Evolutionary conservation across 1,140 invertebrate genomes (phyloP), one percentile per base, ranked within the genome.

Genomic region (Saxidomus purpurata): DNA sequence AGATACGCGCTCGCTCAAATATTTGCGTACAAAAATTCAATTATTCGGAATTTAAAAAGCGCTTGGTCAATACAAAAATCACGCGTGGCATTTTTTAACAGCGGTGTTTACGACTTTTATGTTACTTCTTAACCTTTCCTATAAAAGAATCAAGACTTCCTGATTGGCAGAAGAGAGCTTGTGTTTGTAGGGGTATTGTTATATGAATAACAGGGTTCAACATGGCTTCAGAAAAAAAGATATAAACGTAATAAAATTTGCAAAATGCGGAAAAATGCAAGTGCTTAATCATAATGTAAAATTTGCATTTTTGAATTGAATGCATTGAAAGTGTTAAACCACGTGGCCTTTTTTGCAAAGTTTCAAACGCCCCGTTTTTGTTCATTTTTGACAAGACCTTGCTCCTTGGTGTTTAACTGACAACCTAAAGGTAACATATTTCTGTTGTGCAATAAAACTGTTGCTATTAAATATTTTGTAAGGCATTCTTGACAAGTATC

Each of bases 231-330:
- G 4, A 22, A 71, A 67, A 36, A 38, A 9, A 71, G 67, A 38
- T 71, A 71, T 71, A 71, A 40, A 71, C 1, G 34, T 71, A 71
- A 71, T 71, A 36, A 71, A 71, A 38, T 38, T 38, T 71, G 67
- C 67, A 71, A 71, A 71, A 36, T 71, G 67, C 67, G 34, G 67
- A 71, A 71, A 71, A 71, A 71, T 71, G 67, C 67, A 71, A 71
- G 67, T 71, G 31, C 59, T 63, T 63, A 25, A 71, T 71, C 8
- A 71, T 38, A 71, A 71, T 71, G 34, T 19, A 71, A 38, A 63
- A 63, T 63, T 63, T 63, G 59, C 59, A 63, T 71, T 71, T 71
- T 38, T 71, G 34, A 71, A 36, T 0, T 71, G 49, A 13, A 36
- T 79, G 47, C 76, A 55, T 55, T 79, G n/a, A 55, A 55, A 31